A percentile compares a stretch with the other conserved stretches of the same genome.
Conservation (phyloP, 1,140 invertebrate species). For the Philopotamus ludificatus region DNA sequence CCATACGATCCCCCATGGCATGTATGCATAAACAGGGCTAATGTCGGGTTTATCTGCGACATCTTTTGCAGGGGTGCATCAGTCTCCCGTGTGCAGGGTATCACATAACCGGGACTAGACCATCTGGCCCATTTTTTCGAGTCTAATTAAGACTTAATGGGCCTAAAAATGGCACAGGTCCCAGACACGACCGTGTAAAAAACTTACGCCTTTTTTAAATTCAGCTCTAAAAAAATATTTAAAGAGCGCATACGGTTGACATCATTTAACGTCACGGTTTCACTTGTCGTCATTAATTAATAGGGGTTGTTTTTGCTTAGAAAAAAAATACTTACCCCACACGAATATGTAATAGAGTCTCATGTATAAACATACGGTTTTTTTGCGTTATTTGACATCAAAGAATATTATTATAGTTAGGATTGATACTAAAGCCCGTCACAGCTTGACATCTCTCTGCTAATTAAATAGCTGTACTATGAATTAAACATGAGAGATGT, state of each 20-base stretch:
- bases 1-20: too few relatives aligned
- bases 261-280: not conserved
- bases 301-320: not conserved
- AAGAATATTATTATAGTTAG: too few relatives aligned
- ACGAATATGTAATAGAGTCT: too few relatives aligned
- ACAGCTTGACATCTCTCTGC: too few relatives aligned
- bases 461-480: too few relatives aligned
- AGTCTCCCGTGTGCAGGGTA: not conserved
- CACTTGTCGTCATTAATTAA: not conserved
- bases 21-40: not conserved
- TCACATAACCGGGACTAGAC: constrained; percentile 7
- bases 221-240: too few relatives aligned
- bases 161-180: constrained; percentile 15
- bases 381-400: too few relatives aligned
- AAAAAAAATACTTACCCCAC: too few relatives aligned
- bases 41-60: not conserved
- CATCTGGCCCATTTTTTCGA: constrained; percentile 17
- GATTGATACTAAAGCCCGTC: too few relatives aligned
- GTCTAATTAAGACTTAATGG: constrained; percentile 28
- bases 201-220: not conserved
- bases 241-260: not conserved
- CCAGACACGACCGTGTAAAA: not conserved
- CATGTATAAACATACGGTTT: too few relatives aligned
- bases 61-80: constrained; percentile 8
- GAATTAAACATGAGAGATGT: too few relatives aligned